These are phyloP conservation scores for Sebastes glaucus DNA, from an alignment of 2,797 vertebrate species.

Conservation along the genomic window DNA sequence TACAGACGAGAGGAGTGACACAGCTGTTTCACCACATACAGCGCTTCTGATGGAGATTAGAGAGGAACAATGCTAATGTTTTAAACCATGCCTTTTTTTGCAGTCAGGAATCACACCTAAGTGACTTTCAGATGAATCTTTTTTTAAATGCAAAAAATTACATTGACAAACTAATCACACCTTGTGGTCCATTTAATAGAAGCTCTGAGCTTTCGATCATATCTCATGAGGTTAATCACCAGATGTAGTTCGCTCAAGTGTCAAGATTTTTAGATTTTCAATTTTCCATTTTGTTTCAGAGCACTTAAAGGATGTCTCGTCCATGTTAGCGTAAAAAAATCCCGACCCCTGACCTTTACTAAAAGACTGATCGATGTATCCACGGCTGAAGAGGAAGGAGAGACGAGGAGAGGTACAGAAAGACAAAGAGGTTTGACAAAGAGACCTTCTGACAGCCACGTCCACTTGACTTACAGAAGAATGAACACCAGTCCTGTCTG, in stretches of 20 bases:
- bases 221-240: not conserved
- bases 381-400: not conserved
- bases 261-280: not conserved
- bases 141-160: not conserved
- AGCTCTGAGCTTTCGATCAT: not conserved
- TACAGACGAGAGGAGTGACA: constrained; percentile 13
- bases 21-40: constrained; percentile 20
- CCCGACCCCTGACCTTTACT: constrained; percentile 10
- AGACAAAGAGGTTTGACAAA: constrained; percentile 24
- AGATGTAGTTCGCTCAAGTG: not conserved
- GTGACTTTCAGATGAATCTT: not conserved
- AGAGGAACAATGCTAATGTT: not conserved
- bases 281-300: not conserved
- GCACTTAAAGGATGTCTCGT: not conserved
- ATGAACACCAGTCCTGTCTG: not conserved
- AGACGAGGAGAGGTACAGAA: not conserved
- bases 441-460: constrained; percentile 45
- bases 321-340: not conserved
- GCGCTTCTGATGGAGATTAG: not conserved
- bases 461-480: constrained; percentile 19
- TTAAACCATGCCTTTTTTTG: not conserved
- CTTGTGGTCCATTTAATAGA: not conserved
- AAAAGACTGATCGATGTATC: not conserved
- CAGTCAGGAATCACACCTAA: not conserved
- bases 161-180: not conserved